Conservation (phyloP, 1,140 invertebrate genomes). For the Halesus radiatus region DNA sequence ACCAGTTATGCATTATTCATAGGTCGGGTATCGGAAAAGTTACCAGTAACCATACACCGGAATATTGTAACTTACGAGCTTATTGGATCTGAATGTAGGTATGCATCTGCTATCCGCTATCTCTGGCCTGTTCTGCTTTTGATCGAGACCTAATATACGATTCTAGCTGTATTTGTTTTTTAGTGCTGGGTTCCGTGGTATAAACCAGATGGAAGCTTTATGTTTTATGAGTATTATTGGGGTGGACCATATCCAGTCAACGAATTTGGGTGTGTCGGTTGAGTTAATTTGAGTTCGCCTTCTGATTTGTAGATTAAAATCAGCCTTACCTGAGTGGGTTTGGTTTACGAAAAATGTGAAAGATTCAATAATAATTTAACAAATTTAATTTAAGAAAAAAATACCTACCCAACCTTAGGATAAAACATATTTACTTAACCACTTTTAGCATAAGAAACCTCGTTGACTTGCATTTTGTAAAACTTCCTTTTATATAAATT, state of each 20-base stretch:
- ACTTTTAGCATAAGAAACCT: no score
- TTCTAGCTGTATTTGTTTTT: not conserved
- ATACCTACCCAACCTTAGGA: no score
- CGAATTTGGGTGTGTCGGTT: no score
- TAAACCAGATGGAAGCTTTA: not conserved
- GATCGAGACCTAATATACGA: not conserved
- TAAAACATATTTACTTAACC: no score
- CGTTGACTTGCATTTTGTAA: no score
- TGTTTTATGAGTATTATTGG: not conserved
- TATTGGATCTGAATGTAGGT: not conserved
- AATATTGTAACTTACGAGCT: constrained; percentile 15
- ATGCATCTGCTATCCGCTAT: not conserved
- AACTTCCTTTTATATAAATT: no score
- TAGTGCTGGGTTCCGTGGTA: not conserved
- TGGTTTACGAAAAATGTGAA: no score
- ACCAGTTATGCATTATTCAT: not conserved
- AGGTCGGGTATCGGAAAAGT: not conserved
- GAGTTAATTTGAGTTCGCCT: no score
- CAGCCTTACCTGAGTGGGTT: no score
- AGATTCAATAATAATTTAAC: no score
- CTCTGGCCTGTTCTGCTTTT: not conserved
- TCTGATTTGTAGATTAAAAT: no score
- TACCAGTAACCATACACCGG: not conserved
- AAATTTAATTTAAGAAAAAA: no score
- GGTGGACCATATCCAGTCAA: not conserved